phyloP scores from a whole-genome alignment of 2,113 vertebrate species.

The Sebastes fasciatus region DNA sequence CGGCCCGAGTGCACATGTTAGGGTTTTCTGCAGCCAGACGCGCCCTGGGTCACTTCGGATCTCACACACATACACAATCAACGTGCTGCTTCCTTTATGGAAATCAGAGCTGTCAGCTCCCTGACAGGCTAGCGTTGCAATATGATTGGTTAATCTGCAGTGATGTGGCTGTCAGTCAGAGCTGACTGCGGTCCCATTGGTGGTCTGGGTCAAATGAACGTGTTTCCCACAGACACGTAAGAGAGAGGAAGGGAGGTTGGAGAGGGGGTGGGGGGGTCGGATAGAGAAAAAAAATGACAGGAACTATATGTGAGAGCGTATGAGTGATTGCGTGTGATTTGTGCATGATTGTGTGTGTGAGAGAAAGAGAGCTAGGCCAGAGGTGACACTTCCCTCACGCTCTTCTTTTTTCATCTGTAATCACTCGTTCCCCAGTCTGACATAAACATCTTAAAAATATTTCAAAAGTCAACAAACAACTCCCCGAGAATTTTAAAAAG shows the following conservation, averaged over 20 bases:
- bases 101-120: slow-evolving; percentile 81
- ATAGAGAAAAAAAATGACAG: slow-evolving; percentile 38
- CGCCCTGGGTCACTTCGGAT: slow-evolving; percentile 66
- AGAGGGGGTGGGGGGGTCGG: not conserved
- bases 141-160: slow-evolving; percentile 73
- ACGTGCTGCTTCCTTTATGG: slow-evolving; percentile 75
- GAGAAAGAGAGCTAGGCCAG: slow-evolving; percentile 30
- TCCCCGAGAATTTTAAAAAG: slow-evolving; percentile 30
- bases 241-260: not conserved
- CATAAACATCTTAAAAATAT: slow-evolving; percentile 47
- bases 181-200: slow-evolving; percentile 69
- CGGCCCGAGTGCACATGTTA: slow-evolving; percentile 69
- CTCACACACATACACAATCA: slow-evolving; percentile 64
- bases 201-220: slow-evolving; percentile 66
- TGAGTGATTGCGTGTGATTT: slow-evolving; percentile 46
- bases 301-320: slow-evolving; percentile 34
- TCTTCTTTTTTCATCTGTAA: slow-evolving; percentile 49
- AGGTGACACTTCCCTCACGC: slow-evolving; percentile 48
- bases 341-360: slow-evolving; percentile 7
- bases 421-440: slow-evolving; percentile 43
- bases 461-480: slow-evolving; percentile 63
- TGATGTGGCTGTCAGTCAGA: slow-evolving; percentile 68
- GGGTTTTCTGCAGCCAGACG: slow-evolving; percentile 71
- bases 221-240: slow-evolving; percentile 61
- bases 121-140: slow-evolving; percentile 70